Evolutionary conservation across 2,888 invertebrate genomes (phyloP).

Genomic region (Lasioglossum oenotherae): DNA sequence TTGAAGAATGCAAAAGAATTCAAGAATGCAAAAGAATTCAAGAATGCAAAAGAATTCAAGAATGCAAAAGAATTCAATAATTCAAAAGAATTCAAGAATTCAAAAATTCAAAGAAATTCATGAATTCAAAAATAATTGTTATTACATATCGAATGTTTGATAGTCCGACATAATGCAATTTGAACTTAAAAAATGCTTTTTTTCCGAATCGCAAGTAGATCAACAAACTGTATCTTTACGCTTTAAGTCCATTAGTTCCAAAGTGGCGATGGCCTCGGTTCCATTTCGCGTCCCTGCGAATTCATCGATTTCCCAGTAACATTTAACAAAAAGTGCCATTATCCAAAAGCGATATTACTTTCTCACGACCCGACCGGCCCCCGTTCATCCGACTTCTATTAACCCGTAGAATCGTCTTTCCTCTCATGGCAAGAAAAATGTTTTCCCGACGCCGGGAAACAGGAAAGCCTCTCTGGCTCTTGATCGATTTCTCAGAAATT

Average conservation of each 20-base stretch:
- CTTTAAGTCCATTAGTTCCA: background rate
- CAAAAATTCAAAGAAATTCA: no score
- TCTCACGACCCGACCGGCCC: background rate
- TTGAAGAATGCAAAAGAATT: no score
- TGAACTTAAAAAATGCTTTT: no score
- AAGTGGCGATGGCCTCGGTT: background rate
- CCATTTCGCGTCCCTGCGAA: background rate
- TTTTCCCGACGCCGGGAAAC: background rate
- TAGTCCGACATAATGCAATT: no score
- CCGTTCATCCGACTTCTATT: background rate
- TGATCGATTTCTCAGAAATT: slow-evolving; percentile 7
- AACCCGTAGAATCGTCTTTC: background rate
- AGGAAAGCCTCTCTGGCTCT: background rate
- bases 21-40: no score
- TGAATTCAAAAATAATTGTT: no score
- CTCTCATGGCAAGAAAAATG: background rate
- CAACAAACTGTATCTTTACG: background rate
- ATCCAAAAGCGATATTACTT: background rate
- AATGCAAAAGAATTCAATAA: no score
- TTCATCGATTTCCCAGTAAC: slow-evolving; percentile 1
- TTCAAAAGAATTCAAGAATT: no score
- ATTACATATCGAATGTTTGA: no score
- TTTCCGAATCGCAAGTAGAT: background rate
- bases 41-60: no score
- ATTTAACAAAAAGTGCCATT: slow-evolving; percentile 7